A percentile compares a stretch with the other conserved stretches of the same genome.
phyloP scores from a whole-genome alignment of 2,888 invertebrate species.

The Meandrusa payeni region DNA sequence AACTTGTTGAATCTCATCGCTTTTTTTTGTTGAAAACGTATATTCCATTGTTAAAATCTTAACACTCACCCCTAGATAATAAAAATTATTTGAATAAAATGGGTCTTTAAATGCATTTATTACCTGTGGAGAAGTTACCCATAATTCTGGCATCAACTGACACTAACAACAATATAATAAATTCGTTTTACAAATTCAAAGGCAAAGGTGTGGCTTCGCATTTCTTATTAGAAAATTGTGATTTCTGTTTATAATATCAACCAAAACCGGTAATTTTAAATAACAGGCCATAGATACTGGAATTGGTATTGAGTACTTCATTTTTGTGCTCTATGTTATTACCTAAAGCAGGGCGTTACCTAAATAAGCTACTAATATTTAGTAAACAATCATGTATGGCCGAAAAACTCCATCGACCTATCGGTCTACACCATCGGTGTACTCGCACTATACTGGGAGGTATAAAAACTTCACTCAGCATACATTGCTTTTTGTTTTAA shows the following conservation, averaged over 20 bases:
- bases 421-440: slow-evolving; percentile 92
- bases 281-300: neutral
- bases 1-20: slow-evolving; percentile 4
- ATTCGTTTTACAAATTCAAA: slow-evolving; percentile 19
- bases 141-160: no score
- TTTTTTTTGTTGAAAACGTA: neutral
- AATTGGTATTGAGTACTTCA: no score
- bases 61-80: no score
- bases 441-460: slow-evolving; percentile 91
- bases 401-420: slow-evolving; percentile 91
- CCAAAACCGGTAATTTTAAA: neutral
- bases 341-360: slow-evolving; percentile 7
- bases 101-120: no score
- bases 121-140: no score
- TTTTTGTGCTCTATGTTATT: no score
- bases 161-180: slow-evolving; percentile 12
- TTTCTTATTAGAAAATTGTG: slow-evolving; percentile 5
- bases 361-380: slow-evolving; percentile 2
- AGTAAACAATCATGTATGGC: slow-evolving; percentile 78
- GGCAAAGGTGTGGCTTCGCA: slow-evolving; percentile 17
- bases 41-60: no score
- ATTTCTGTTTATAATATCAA: slow-evolving; percentile 1
- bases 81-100: no score
- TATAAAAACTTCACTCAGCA: no score
- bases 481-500: no score